These are phyloP conservation scores for Morone saxatilis DNA, from an alignment of 2,113 vertebrate species.

Conservation along the genomic window DNA sequence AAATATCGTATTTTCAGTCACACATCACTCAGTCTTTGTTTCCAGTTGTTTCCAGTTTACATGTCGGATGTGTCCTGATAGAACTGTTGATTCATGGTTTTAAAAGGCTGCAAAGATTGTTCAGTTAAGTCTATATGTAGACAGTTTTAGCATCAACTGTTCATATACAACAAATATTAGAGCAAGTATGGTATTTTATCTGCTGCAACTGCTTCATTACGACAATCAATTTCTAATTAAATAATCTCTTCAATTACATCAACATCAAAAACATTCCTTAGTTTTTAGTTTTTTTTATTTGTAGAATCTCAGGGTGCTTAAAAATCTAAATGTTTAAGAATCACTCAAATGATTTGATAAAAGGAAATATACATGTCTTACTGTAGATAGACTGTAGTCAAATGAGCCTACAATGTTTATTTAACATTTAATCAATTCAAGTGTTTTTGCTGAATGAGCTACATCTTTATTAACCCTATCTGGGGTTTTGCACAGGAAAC, in stretches of 20 bases:
- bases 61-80: neutral
- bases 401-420: neutral
- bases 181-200: neutral
- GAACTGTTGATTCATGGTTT: neutral
- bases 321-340: neutral
- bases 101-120: neutral
- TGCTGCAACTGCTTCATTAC: neutral
- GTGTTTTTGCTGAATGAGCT: neutral
- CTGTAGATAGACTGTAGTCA: neutral
- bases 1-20: no score
- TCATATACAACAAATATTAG: neutral
- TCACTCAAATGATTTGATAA: neutral
- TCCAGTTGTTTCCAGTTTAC: no score
- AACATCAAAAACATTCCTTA: neutral
- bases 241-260: neutral
- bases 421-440: neutral
- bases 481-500: conserved; percentile 21
- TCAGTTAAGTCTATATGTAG: neutral
- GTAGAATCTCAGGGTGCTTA: neutral
- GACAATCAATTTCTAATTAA: neutral
- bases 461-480: neutral
- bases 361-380: neutral
- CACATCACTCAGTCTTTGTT: no score
- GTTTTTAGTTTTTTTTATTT: neutral
- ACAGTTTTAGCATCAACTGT: neutral